Percentiles rank a stretch among this genome's conserved stretches.
Evolutionary conservation across 2,113 vertebrate genomes (phyloP).

Genomic region (Clupea harengus): DNA sequence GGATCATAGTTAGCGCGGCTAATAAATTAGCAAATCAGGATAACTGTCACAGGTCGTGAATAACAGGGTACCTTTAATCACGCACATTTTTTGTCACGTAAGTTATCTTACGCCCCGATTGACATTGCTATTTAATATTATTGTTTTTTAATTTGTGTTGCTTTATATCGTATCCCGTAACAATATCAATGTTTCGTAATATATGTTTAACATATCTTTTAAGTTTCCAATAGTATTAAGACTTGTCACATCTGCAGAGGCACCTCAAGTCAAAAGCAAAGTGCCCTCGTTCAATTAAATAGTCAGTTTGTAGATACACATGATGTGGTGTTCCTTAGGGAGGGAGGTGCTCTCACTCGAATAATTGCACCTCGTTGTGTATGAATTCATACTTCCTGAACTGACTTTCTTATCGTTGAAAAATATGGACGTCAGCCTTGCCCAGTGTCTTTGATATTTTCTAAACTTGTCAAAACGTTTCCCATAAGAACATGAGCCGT

Average conservation of each 20-base stretch:
- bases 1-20: not conserved
- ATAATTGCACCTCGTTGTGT: constrained; percentile 11
- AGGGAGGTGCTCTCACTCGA: not conserved
- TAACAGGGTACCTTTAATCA: not conserved
- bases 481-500: not conserved
- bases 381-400: not conserved
- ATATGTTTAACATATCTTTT: not conserved
- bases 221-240: not conserved
- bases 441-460: not conserved
- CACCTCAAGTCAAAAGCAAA: not conserved
- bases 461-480: not conserved
- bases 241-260: too few relatives aligned
- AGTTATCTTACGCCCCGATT: not conserved
- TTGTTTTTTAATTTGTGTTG: not conserved
- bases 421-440: not conserved
- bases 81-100: not conserved
- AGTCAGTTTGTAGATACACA: not conserved
- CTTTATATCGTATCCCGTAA: not conserved
- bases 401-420: not conserved
- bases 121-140: not conserved
- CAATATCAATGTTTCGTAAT: not conserved
- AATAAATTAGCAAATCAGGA: constrained; percentile 9
- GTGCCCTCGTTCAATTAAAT: not conserved
- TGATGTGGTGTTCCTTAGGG: not conserved
- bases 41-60: constrained; percentile 12